Evolutionary conservation across 2,113 vertebrate genomes (phyloP), one percentile per base, ranked within the genome.

Genomic region (Tachuris rubrigastra): DNA sequence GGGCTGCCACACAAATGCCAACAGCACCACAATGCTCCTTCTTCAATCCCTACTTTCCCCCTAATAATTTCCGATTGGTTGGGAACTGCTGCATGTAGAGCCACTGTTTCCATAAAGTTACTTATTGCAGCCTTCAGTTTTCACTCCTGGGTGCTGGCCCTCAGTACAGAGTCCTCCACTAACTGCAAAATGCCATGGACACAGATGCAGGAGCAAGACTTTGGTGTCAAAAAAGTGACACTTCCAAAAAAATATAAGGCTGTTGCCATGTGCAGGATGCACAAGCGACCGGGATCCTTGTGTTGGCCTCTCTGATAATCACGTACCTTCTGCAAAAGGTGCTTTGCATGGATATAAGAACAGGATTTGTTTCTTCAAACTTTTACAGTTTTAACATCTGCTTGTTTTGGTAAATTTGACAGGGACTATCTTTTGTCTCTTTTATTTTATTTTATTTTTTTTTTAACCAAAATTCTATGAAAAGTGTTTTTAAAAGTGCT

Each of bases 401-500:
- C 88, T 93, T 95, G 79, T 97, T 92, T 86, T 95, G 86, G 92
- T 96, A 82, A 93, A 96, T 92, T 77, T 96, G 97, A 97, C 93
- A 96, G 89, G 93, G 93, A 89, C 91, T 97, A 94, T 97, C 97
- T 98, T 97, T 97, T 96, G 95, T 97, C 91, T 98, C 79, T 85
- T 63, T 82, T 89, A 75, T 95, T 85, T 91, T 93, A 11, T 93
- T 87, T 72, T 58, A 44, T 39, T 72, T 37, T 37, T 37, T 28
- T 83, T 87, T 56, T 2, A 8, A 44, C 41, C 76, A 58, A 90
- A 95, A 96, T 95, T 95, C 92, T 66, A 33, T 66, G 96, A 87
- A 94, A 93, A 97, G 96, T 96, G 96, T 95, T 96, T 97, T 94
- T 74, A 84, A 85, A 97, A 96, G 95, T 50, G 96, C 93, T 76